A percentile compares a stretch with the other conserved stretches of the same genome.
phyloP scores from a whole-genome alignment of 64 coral and sea anemone species.

The Acropora yongei region DNA sequence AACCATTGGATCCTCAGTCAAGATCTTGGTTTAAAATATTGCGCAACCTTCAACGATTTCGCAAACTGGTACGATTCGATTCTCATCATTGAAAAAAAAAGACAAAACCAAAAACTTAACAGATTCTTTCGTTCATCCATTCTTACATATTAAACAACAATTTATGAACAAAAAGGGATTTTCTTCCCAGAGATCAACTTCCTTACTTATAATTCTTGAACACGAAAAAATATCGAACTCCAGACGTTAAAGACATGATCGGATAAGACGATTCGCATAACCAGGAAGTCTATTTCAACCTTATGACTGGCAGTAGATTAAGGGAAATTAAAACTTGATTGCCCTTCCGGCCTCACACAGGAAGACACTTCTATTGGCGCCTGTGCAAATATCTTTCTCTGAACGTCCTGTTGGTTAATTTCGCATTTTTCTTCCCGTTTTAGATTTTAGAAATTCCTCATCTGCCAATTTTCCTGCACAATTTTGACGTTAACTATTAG shows the following conservation, averaged over 20 bases:
- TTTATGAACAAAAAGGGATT: too few relatives aligned
- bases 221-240: too few relatives aligned
- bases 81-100: neutral
- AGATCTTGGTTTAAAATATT: conserved; percentile 6
- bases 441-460: neutral
- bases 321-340: neutral
- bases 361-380: neutral
- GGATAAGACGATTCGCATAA: too few relatives aligned
- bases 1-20: conserved; percentile 39
- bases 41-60: conserved; percentile 52
- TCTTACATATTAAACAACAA: too few relatives aligned
- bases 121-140: too few relatives aligned
- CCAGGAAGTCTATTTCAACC: neutral
- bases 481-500: neutral
- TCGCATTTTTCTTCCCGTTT: conserved; percentile 9
- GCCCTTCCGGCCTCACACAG: neutral
- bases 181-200: too few relatives aligned
- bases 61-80: conserved; percentile 25
- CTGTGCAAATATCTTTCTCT: neutral
- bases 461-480: neutral
- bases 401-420: neutral
- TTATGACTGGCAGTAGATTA: neutral
- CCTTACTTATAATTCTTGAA: too few relatives aligned
- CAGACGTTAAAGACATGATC: too few relatives aligned
- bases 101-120: too few relatives aligned